These are phyloP conservation scores for Drosophila pruinosa DNA, from an alignment of 1,140 invertebrate species.

Conservation along the genomic window DNA sequence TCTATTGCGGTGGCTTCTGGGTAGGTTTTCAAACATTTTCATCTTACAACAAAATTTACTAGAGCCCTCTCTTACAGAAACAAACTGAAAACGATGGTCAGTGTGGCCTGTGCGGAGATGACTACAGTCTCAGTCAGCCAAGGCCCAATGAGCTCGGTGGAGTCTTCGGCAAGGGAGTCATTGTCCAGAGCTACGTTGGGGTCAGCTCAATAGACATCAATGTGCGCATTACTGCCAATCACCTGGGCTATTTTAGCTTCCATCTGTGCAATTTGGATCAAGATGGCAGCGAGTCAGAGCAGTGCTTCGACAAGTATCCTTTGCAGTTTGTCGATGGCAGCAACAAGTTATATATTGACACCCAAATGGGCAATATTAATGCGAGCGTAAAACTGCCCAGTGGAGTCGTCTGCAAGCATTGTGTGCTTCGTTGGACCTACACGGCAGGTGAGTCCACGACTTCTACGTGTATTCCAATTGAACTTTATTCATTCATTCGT, in stretches of 20 bases:
- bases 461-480: background rate
- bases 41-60: too few relatives aligned
- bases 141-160: constrained; percentile 86
- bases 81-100: constrained; percentile 83
- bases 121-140: constrained; percentile 83
- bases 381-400: constrained; percentile 33
- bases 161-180: constrained; percentile 85
- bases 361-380: constrained; percentile 32
- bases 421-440: constrained; percentile 74
- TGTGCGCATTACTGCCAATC: constrained; percentile 84
- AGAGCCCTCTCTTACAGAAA: constrained; percentile 42
- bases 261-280: constrained; percentile 84
- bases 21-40: constrained; percentile 31
- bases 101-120: constrained; percentile 86
- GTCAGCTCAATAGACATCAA: constrained; percentile 69
- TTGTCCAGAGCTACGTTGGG: constrained; percentile 83
- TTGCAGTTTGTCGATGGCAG: constrained; percentile 51
- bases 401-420: constrained; percentile 83
- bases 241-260: constrained; percentile 85
- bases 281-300: constrained; percentile 54
- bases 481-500: background rate
- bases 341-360: constrained; percentile 28
- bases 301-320: constrained; percentile 78
- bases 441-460: constrained; percentile 70
- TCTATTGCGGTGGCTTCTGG: constrained; percentile 87